Evolutionary conservation across 2,113 vertebrate genomes (phyloP).

Genomic region (Poecilia latipinna): DNA sequence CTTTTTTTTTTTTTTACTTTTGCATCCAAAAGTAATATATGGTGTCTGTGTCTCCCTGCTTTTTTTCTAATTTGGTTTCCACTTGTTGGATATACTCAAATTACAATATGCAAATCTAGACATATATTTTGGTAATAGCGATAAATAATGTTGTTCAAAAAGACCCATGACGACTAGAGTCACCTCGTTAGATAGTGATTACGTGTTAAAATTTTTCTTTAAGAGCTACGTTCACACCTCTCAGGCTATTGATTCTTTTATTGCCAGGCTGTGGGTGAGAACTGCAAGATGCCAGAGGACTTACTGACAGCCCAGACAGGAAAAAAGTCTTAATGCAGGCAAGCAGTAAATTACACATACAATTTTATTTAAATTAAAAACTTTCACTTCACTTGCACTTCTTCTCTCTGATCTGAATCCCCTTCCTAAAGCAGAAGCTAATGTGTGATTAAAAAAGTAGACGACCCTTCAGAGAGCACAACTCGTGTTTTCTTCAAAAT

Average conservation of each 20-base stretch:
- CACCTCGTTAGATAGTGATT: constrained; percentile 14
- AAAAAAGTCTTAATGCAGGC: neutral
- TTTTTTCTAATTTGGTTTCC: too few species aligned
- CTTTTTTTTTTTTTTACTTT: too few species aligned
- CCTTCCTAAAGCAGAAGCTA: neutral
- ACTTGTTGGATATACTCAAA: too few species aligned
- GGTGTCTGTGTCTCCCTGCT: too few species aligned
- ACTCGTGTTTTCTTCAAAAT: neutral
- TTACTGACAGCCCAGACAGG: neutral
- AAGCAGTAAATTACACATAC: neutral
- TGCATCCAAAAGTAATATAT: too few species aligned
- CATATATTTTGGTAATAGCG: neutral
- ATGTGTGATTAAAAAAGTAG: constrained; percentile 5
- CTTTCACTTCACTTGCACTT: constrained; percentile 6
- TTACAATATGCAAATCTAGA: too few species aligned
- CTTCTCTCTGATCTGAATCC: neutral
- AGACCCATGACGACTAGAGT: neutral
- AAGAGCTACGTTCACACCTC: neutral
- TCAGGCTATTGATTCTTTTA: constrained; percentile 17
- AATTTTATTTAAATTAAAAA: neutral
- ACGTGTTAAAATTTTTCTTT: constrained; percentile 8
- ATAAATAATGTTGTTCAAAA: neutral
- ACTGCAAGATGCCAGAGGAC: neutral
- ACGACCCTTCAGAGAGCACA: neutral
- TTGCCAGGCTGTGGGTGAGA: neutral